Conservation (phyloP, 2,888 invertebrate species). For the Halictus ligatus region DNA sequence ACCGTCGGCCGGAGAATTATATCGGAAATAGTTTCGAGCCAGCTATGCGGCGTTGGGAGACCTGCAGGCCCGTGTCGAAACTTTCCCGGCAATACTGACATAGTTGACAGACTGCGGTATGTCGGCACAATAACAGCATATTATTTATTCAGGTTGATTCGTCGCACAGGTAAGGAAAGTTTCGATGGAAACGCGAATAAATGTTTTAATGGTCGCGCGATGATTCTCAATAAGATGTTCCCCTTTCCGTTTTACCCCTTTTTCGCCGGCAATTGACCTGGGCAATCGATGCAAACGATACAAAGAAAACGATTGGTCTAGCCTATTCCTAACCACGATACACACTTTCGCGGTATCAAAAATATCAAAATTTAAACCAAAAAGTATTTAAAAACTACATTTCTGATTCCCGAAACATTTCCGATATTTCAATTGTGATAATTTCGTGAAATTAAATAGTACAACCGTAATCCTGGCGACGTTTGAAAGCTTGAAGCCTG, state of each 20-base stretch:
- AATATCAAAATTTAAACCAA: background rate
- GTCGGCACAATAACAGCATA: slow-evolving; percentile 72
- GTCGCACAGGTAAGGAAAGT: slow-evolving; percentile 49
- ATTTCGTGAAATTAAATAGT: background rate
- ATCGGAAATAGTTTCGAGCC: slow-evolving; percentile 71
- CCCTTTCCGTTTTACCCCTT: background rate
- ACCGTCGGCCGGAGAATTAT: slow-evolving; percentile 64
- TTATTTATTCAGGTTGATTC: slow-evolving; percentile 68
- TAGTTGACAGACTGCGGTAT: slow-evolving; percentile 61
- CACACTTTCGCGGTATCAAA: background rate
- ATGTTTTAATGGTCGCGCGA: slow-evolving; percentile 45
- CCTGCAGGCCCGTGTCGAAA: slow-evolving; percentile 48
- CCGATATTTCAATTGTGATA: background rate
- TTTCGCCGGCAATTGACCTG: too few relatives aligned
- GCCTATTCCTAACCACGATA: background rate
- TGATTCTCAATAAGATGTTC: slow-evolving; percentile 45
- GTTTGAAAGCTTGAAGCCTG: background rate
- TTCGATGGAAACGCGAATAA: slow-evolving; percentile 57
- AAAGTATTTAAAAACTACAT: background rate
- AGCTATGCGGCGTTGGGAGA: slow-evolving; percentile 50
- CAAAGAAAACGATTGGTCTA: background rate
- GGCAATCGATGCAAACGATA: background rate
- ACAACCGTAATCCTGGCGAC: background rate
- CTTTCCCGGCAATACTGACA: slow-evolving; percentile 59
- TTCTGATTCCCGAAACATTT: background rate